Conservation (phyloP, 2,113 vertebrate species). For the Hippocampus guttulatus region DNA sequence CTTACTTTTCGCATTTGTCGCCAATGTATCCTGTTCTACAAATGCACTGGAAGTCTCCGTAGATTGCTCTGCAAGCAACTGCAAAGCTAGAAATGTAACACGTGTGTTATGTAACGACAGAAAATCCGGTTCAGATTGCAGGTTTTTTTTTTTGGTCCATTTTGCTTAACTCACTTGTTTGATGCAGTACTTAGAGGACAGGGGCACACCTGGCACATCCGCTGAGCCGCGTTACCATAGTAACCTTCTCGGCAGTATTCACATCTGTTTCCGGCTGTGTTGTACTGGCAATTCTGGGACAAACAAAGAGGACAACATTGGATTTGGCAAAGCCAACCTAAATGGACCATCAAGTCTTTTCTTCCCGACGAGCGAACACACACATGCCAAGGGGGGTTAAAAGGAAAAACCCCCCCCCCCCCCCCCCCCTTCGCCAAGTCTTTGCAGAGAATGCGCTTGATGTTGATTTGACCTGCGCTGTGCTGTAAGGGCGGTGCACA, state of each 20-base stretch:
- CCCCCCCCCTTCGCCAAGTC: background rate
- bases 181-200: conserved; percentile 72
- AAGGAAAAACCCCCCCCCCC: background rate
- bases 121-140: background rate
- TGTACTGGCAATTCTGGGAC: conserved; percentile 82
- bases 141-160: background rate
- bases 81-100: conserved; percentile 77
- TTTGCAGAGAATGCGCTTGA: conserved; percentile 5
- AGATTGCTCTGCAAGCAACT: conserved; percentile 75
- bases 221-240: conserved; percentile 73
- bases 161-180: conserved; percentile 74
- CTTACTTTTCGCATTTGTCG: conserved; percentile 81
- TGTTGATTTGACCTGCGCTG: conserved; percentile 8
- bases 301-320: background rate
- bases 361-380: background rate
- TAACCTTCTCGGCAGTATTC: conserved; percentile 86
- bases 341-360: conserved; percentile 8
- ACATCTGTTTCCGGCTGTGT: conserved; percentile 85
- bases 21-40: conserved; percentile 86
- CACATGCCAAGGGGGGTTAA: conserved; percentile 1
- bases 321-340: background rate
- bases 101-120: background rate
- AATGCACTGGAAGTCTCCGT: conserved; percentile 74
- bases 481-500: conserved; percentile 16
- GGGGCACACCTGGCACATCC: conserved; percentile 77